Base-by-base conservation (phyloP, 2,797 vertebrate genomes). In the Cuculus canorus region DNA sequence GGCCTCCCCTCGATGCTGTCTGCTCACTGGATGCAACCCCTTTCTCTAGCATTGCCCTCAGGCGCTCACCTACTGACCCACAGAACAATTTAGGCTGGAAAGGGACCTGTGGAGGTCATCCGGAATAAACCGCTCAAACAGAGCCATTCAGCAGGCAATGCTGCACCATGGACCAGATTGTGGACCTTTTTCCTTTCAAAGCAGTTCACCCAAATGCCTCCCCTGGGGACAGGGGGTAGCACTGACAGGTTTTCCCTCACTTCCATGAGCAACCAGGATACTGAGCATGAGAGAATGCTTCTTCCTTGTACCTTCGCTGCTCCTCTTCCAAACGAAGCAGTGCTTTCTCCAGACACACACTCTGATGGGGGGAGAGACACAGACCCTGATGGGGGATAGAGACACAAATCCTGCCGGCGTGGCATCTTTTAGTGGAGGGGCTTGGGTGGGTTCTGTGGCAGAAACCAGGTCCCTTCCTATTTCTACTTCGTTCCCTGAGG, bases 251-350 rank as follows among this genome's bases (percentile, higher is more conserved):
- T 48, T 78, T 66, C 77, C 50, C 81, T 71, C 71, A 52, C 60
- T 88, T 72, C 43, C 47, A 41, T 3, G n/a, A 78, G 57, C 48
- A 92, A 64, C 83, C 43, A 59, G 50, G 48, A 81, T 21, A 73
- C 15, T 41, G 82, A 5, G 7, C 18, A 66, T 10, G 54, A 80
- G 37, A 30, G 53, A 65, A 72, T 19, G 10, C 10, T 63, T 71
- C 56, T 64, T 81, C 30, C 53, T 57, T 95, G 86, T 84, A 99
- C 99, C 99, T 99, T 92, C 99, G 98, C 70, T 99, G 98, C 87
- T 99, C 98, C 92, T 99, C 98, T 92, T 99, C 99, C 97, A 99
- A 88, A 73, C 98, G 98, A 95, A 98, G 97, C 68, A 99, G 98
- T 87, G 98, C 97, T 39, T 98, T 98, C 95, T 99, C 98, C 96